phyloP scores from a whole-genome alignment of 1,140 invertebrate genomes.

The Cyclina sinensis region DNA sequence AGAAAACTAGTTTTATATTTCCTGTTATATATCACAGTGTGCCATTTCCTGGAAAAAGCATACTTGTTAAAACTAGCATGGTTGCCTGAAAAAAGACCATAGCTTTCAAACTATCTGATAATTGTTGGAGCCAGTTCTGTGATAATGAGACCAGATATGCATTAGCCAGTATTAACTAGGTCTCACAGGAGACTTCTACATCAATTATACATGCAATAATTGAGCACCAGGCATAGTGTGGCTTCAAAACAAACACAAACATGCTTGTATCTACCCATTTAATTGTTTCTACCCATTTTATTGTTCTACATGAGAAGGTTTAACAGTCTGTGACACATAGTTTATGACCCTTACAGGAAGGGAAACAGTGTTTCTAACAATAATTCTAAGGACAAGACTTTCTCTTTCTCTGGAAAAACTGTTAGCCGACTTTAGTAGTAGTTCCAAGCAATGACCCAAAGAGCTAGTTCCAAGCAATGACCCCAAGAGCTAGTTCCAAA shows the following conservation, averaged over 20 bases:
- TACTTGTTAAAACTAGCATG: no score
- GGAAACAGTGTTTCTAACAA: no score
- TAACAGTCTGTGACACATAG: slow-evolving; percentile 8
- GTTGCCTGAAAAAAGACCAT: not conserved
- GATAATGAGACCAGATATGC: not conserved
- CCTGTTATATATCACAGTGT: not conserved
- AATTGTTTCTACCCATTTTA: not conserved
- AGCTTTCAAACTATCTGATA: not conserved
- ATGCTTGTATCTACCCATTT: not conserved
- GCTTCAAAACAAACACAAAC: slow-evolving; percentile 14
- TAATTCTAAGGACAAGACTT: no score
- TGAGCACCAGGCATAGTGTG: no score
- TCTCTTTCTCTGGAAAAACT: no score
- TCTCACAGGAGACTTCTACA: not conserved
- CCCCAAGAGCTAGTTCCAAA: no score
- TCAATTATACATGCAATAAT: slow-evolving; percentile 17
- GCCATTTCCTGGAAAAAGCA: no score
- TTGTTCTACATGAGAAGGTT: not conserved
- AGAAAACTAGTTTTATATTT: no score
- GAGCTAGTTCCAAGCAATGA: no score
- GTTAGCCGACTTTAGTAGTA: no score
- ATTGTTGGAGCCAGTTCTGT: not conserved
- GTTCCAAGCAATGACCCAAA: no score
- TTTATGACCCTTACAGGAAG: slow-evolving; percentile 3
- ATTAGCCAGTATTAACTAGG: not conserved